Evolutionary conservation across 2,113 vertebrate species (phyloP), one percentile per base, ranked within the genome.

Genomic region (Phylloscopus trochiloides): DNA sequence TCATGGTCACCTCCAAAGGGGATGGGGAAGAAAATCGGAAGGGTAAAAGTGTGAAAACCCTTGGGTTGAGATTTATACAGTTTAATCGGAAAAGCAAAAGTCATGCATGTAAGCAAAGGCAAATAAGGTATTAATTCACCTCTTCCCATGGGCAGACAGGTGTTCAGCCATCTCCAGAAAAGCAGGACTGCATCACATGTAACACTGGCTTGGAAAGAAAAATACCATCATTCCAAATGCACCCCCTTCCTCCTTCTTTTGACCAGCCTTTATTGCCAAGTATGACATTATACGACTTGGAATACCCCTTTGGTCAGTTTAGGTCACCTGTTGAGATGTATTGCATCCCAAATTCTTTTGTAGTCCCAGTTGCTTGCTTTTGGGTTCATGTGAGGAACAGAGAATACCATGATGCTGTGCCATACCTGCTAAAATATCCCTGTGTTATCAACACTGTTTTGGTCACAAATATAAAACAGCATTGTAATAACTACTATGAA

Each of bases 1-100:
- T 47, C 48, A 25, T 4, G 5, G 16, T 1, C 7, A 20, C 4
- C 1, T 8, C 17, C 24, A 17, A n/a, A 12, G 6, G 2, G 3
- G 5, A 42, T 3, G 4, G 5, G 48, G 20, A 31, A 62, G 29
- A 70, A 8, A 70, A 45, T 29, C 0, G 0, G 61, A 50, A 75
- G 5, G 8, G 18, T 13, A 38, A 10, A 24, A 62, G 12, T 55
- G 19, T 3, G 2, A 47, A 55, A 48, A 34, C 16, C 6, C 10
- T 62, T 55, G n/a, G 13, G 29, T 26, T 42, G 50, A 34, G 17
- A 42, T 42, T 34, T 48, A 48, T n/a, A 14, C 8, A 34, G 3
- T 42, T 88, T 57, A 57, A 36, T 32, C 0, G 0, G 11, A 17
- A 72, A 72, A 63, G 17, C 17, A 57, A 48, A 72, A 34, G 11